Evolutionary conservation across 2,113 vertebrate genomes (phyloP), one percentile per base, ranked within the genome.

Genomic region (Macrotus californicus): DNA sequence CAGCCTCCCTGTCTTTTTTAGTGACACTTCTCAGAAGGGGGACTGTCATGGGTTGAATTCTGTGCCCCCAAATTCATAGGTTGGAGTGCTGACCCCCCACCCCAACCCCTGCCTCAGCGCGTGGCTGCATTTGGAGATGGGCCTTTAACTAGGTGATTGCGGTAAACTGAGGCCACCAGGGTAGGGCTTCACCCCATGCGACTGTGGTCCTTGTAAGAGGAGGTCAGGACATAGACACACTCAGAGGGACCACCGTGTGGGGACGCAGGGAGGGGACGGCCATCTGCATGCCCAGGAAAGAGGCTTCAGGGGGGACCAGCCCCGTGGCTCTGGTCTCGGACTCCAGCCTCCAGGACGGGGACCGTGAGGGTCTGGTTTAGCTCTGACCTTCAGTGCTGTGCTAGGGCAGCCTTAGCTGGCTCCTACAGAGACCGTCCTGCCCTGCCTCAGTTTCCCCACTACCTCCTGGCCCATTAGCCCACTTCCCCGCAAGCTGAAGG

Each of bases 271-370:
- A 41, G 52, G 0, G 0, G 26, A 21, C 0, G 0, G 29, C 21
- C 5, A 0, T 46, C 56, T 8, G 16, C 50, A 13, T 9, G 1
- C n/a, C 50, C 3, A 39, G 16, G 10, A 39, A 11, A 18, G 50
- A 69, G 50, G 39, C 16, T 16, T 77, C 3, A 0, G 54, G 48
- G 8, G 34, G 43, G 7, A 1, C n/a, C 43, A 0, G 41, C 29
- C 41, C 41, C 3, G 9, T 0, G 15, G 0, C 0, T 43, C 48
- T 14, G 10, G 2, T 5, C 13, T 29, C 0, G 0, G 54, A 1
- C 21, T 4, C 54, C 6, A 0, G 41, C 70, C 59, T 54, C 11
- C 2, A 15, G 29, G 73, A 10, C 6, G 2, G 10, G 3, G 70
- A 15, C 13, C 0, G 26, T 11, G 31, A 7, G 34, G 7, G 14